These are phyloP conservation scores for Heteropelma amictum DNA, from an alignment of 2,888 invertebrate genomes.

Conservation along the genomic window DNA sequence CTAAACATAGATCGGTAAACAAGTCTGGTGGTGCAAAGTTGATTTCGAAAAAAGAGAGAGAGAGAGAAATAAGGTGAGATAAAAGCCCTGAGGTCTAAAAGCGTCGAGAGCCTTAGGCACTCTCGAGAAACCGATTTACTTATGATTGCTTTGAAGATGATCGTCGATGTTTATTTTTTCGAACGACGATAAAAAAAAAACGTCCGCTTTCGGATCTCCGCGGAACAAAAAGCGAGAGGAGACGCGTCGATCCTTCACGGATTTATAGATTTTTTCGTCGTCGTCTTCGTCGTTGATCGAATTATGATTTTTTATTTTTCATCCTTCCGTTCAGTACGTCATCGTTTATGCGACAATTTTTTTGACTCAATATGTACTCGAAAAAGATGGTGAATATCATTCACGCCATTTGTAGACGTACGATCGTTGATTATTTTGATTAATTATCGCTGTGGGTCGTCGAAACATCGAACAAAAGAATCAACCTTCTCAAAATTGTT, in stretches of 20 bases:
- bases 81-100: slow-evolving; percentile 59
- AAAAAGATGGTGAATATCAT: too few species aligned
- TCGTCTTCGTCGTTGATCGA: neutral
- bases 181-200: slow-evolving; percentile 1
- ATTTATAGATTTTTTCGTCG: neutral
- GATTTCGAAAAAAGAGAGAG: neutral
- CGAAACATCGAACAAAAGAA: too few species aligned
- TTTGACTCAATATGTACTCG: neutral
- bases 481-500: too few species aligned
- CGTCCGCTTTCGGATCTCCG: neutral
- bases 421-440: too few species aligned
- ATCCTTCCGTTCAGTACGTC: neutral
- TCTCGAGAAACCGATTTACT: slow-evolving; percentile 44
- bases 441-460: too few species aligned
- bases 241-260: slow-evolving; percentile 22
- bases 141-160: neutral
- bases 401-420: too few species aligned
- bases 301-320: neutral
- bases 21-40: slow-evolving; percentile 16
- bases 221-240: slow-evolving; percentile 25
- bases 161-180: neutral
- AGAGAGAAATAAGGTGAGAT: slow-evolving; percentile 11
- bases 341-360: neutral
- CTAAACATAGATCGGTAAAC: slow-evolving; percentile 31
- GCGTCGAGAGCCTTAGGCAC: slow-evolving; percentile 39